These are phyloP conservation scores for Rousettus leschenaultii DNA, from an alignment of 2,113 vertebrate species.

Conservation along the genomic window DNA sequence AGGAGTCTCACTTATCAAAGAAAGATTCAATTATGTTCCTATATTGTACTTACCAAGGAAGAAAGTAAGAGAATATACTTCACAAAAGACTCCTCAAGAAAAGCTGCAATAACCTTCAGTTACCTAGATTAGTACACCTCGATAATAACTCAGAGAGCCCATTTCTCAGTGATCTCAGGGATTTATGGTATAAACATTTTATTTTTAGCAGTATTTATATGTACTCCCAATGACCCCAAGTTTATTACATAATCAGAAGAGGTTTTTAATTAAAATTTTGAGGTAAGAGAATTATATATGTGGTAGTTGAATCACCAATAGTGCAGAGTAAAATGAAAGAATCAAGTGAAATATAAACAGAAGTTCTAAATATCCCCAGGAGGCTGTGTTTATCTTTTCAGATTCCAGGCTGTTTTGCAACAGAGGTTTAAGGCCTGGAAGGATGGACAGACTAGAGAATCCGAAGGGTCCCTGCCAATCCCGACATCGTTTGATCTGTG, in stretches of 20 bases:
- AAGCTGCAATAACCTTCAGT: not conserved
- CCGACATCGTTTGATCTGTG: not conserved
- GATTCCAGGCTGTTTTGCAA: not conserved
- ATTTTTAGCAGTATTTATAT: not conserved
- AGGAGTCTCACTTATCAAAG: slow-evolving; percentile 45
- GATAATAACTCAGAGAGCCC: not conserved
- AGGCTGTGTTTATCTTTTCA: not conserved
- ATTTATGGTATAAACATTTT: not conserved
- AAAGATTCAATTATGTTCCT: slow-evolving; percentile 53
- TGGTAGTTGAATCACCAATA: not conserved
- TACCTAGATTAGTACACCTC: not conserved
- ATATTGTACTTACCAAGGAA: slow-evolving; percentile 15
- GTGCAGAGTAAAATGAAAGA: not conserved
- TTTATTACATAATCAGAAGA: slow-evolving; percentile 14
- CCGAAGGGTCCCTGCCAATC: not conserved
- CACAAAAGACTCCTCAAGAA: not conserved
- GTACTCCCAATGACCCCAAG: not conserved
- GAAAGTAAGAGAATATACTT: not conserved
- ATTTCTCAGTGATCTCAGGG: not conserved
- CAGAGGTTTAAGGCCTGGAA: not conserved
- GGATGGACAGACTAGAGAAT: not conserved
- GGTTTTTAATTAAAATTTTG: not conserved
- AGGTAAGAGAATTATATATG: not conserved
- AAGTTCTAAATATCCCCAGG: not conserved
- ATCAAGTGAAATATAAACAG: not conserved